phyloP scores from a whole-genome alignment of 2,888 invertebrate genomes.

The Andrena marginata region DNA sequence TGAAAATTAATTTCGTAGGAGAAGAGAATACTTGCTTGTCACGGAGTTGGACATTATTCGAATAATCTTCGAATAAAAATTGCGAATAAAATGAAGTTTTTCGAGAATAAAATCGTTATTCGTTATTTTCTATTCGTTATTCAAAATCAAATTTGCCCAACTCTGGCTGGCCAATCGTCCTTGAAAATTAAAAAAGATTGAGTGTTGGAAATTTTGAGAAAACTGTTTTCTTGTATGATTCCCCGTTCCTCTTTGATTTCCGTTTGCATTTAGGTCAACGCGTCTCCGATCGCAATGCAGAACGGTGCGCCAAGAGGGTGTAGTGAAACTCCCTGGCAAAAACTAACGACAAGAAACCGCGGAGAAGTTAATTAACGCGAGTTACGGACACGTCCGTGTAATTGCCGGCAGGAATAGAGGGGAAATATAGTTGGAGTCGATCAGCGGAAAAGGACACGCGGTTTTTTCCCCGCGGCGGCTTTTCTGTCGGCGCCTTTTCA shows the following conservation, averaged over 20 bases:
- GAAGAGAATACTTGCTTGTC: too few species aligned
- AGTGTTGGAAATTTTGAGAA: background rate
- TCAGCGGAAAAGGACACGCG: slow-evolving; percentile 12
- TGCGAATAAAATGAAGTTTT: too few species aligned
- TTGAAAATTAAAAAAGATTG: background rate
- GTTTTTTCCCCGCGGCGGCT: background rate
- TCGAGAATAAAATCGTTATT: too few species aligned
- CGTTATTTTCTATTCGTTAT: too few species aligned
- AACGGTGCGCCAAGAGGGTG: background rate
- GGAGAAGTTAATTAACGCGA: slow-evolving; percentile 6
- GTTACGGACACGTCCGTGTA: slow-evolving; percentile 4
- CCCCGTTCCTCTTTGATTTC: background rate
- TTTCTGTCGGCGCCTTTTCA: slow-evolving; percentile 33
- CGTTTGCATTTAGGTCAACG: slow-evolving; percentile 10
- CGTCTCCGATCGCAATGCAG: background rate
- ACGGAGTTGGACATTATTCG: too few species aligned
- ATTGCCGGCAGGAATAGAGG: slow-evolving; percentile 16
- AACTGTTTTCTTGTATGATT: background rate
- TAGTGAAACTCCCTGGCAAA: background rate
- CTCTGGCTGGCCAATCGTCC: too few species aligned
- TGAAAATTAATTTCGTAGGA: too few species aligned
- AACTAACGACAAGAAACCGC: background rate
- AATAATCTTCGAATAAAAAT: too few species aligned
- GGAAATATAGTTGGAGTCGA: slow-evolving; percentile 15
- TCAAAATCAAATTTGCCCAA: too few species aligned